Base-by-base conservation (phyloP, 2,888 invertebrate species). In the Himalopsyche kuldschensis region DNA sequence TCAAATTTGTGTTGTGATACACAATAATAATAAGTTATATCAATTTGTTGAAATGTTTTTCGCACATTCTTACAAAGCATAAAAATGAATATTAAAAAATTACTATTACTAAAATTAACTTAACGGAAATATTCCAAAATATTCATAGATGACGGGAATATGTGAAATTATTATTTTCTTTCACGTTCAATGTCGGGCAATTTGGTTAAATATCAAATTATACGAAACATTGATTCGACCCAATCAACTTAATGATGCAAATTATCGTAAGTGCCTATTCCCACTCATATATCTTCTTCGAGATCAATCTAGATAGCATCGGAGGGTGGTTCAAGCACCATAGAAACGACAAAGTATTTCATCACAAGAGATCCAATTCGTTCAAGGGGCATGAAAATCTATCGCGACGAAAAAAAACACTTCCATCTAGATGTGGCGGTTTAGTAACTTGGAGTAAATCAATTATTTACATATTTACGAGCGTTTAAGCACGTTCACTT, bases 401-500 rank as follows among this genome's bases (percentile, higher is more conserved):
- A 48, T 48, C 20, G 48, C 48, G 48, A 17, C 17, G 55, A 31
- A 35, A 77, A 77, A 77, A 77, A 77, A 35, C 32, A 32, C 30
- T 77, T 35, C 41, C 35, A 11, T 77, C 35, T 24, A 32, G 31
- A 77, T 77, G n/a, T 35, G 41, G 77, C 35, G 30, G 77, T 17
- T 31, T 24, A 17, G 24, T 77, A 77, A 41, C 41, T 20, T 15
- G 35, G 35, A 32, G n/a, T 32, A 75, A 83, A 80, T 83, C 83
- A 83, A 83, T 83, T 83, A 83, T 83, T 83, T 80, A 83, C 83
- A 80, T 83, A 79, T 83, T 83, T 83, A 80, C 83, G 77, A 78
- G 75, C 83, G 80, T 80, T 83, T 83, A 78, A 80, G 79, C 82
- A 47, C 79, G 30, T 75, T 55, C 20, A 55, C 55, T 55, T 55